Conservation (phyloP, 2,113 vertebrate genomes). For the Eleginops maclovinus region DNA sequence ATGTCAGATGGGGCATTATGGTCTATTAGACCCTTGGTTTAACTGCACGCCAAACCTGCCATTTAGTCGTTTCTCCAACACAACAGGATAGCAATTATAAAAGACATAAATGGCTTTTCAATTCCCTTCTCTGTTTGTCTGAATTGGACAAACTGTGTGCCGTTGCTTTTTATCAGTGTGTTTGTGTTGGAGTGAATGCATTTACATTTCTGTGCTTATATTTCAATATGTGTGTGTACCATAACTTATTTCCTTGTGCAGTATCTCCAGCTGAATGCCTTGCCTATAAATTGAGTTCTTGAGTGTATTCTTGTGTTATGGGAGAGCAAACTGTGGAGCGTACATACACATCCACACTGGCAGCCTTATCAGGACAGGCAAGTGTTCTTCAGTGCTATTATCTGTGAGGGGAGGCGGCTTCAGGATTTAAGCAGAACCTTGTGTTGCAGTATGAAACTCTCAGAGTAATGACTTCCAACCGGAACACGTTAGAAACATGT, state of each 20-base stretch:
- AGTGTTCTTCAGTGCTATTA: conserved; percentile 59
- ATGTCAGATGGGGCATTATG: conserved; percentile 21
- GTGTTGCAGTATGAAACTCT: conserved; percentile 51
- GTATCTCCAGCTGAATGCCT: neutral
- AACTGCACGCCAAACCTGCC: conserved; percentile 4
- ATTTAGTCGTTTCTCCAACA: conserved; percentile 16
- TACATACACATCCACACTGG: conserved; percentile 29
- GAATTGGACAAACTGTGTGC: conserved; percentile 14
- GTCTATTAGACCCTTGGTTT: conserved; percentile 28
- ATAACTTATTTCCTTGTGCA: neutral
- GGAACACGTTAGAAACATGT: conserved; percentile 24
- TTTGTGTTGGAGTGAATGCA: no score
- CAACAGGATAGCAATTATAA: conserved; percentile 36
- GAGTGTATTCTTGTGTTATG: neutral
- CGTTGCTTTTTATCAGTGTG: no score
- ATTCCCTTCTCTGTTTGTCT: conserved; percentile 1
- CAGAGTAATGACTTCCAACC: conserved; percentile 37
- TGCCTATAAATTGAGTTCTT: neutral
- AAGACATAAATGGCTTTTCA: conserved; percentile 1
- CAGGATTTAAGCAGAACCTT: conserved; percentile 58
- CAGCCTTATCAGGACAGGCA: conserved; percentile 53
- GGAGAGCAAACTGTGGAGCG: conserved; percentile 1
- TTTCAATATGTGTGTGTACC: neutral
- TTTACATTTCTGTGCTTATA: neutral
- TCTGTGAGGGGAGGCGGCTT: conserved; percentile 56